Percentiles rank a stretch among this genome's conserved stretches.
phyloP scores from a whole-genome alignment of 2,797 vertebrate species.

The Smutsia gigantea region DNA sequence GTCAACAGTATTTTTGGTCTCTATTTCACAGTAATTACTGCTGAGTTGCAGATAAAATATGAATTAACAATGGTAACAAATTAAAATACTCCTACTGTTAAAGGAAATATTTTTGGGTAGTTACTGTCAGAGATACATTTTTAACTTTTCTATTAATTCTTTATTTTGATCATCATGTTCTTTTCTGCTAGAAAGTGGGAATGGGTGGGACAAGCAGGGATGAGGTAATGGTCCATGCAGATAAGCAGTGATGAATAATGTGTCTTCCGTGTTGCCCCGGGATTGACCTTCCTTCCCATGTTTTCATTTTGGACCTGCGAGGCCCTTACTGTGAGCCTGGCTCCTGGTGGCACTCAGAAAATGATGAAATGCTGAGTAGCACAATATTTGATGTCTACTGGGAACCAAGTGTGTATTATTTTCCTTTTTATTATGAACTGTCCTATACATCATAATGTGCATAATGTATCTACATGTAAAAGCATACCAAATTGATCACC shows the following conservation, averaged over 20 bases:
- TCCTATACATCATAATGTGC: neutral
- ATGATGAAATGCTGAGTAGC: neutral
- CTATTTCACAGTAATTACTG: neutral
- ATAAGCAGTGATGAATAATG: neutral
- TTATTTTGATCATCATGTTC: neutral
- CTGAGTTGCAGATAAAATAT: neutral
- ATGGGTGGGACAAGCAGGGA: neutral
- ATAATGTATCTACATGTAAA: neutral
- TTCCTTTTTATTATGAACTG: conserved; percentile 24
- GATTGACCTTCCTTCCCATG: neutral
- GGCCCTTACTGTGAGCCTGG: neutral
- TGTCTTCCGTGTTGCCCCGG: fast-evolving
- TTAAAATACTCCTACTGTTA: neutral
- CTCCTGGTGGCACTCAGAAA: neutral
- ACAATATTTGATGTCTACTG: neutral
- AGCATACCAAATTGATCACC: neutral
- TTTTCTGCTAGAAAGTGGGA: neutral
- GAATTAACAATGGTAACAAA: neutral
- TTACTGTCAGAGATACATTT: neutral
- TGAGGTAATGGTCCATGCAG: neutral
- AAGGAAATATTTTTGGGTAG: neutral
- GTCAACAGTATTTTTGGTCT: neutral
- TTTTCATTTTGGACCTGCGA: neutral
- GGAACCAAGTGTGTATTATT: neutral
- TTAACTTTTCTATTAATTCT: neutral